Percentiles rank a stretch among this genome's conserved stretches.
These are phyloP conservation scores for Paracyclopina nana DNA, from an alignment of 1,140 invertebrate genomes.

Conservation along the genomic window DNA sequence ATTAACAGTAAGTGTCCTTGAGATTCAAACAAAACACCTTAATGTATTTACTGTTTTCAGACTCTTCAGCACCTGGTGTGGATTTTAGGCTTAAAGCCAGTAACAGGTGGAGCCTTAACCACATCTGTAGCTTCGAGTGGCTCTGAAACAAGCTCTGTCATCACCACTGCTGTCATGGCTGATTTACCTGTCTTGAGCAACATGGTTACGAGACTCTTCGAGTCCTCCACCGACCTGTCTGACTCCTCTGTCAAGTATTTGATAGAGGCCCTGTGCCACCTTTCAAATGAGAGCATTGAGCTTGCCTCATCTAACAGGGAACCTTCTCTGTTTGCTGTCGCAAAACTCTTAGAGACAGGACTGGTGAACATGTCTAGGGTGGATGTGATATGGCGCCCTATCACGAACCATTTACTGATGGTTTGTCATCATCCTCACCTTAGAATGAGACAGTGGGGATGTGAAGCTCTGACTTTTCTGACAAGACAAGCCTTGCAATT, in stretches of 20 bases:
- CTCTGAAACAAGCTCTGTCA: constrained; percentile 62
- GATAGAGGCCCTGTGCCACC: constrained; percentile 85
- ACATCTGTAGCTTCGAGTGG: constrained; percentile 31
- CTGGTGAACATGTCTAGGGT: constrained; percentile 80
- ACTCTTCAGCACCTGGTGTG: constrained; percentile 67
- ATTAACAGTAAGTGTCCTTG: constrained; percentile 36
- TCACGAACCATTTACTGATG: constrained; percentile 89
- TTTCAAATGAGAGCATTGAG: constrained; percentile 93
- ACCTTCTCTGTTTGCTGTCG: constrained; percentile 88
- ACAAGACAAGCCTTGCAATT: constrained; percentile 76
- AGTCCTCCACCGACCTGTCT: constrained; percentile 78
- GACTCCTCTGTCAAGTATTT: constrained; percentile 87
- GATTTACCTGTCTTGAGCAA: constrained; percentile 78
- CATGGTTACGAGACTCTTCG: constrained; percentile 79
- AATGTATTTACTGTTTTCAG: constrained; percentile 8
- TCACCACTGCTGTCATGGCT: constrained; percentile 86
- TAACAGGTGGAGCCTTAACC: constrained; percentile 34
- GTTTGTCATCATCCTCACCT: constrained; percentile 89
- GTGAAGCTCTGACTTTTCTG: constrained; percentile 83
- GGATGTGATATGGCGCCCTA: constrained; percentile 80
- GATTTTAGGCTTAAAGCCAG: constrained; percentile 89
- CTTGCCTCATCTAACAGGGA: constrained; percentile 87
- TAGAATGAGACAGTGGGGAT: constrained; percentile 88
- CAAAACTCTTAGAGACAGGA: constrained; percentile 91
- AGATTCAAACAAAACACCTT: constrained; percentile 18